Conservation (phyloP, 2,888 invertebrate genomes). For the Spodoptera picta region DNA sequence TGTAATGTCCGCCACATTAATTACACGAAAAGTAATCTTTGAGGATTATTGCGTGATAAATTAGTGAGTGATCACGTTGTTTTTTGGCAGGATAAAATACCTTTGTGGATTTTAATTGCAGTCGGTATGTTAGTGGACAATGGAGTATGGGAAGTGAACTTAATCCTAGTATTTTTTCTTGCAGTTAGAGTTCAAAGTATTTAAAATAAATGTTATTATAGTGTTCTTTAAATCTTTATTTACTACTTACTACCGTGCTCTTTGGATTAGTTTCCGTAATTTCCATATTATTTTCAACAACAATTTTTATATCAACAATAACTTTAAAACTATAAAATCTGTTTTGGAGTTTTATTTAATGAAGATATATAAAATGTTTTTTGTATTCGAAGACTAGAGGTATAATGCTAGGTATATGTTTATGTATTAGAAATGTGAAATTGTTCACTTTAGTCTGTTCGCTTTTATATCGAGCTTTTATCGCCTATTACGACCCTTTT, state of each 20-base stretch:
- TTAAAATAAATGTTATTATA: constrained; percentile 45
- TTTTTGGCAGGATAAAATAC: too few species aligned
- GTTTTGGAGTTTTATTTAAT: too few species aligned
- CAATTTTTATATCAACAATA: too few species aligned
- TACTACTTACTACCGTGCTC: constrained; percentile 10
- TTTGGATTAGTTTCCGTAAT: background rate
- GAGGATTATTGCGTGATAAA: constrained; percentile 63
- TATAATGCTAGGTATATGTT: too few species aligned
- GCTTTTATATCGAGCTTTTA: constrained; percentile 16
- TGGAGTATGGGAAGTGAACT: too few species aligned
- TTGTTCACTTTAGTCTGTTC: constrained; percentile 11
- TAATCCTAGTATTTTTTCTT: background rate
- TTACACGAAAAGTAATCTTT: constrained; percentile 59
- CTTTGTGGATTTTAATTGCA: too few species aligned
- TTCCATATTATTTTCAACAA: too few species aligned
- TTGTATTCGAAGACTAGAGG: too few species aligned
- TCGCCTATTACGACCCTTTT: constrained; percentile 15
- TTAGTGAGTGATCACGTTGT: constrained; percentile 36
- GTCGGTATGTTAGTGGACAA: too few species aligned
- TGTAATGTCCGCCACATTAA: constrained; percentile 52
- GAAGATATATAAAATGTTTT: too few species aligned
- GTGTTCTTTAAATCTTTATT: constrained; percentile 32
- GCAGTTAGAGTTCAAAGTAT: constrained; percentile 13
- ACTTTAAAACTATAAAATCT: too few species aligned
- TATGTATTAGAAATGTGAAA: constrained; percentile 11